Evolutionary conservation across 92 coral and sea anemone genomes (phyloP), one percentile per base, ranked within the genome.

Genomic region (Siderastrea siderea): DNA sequence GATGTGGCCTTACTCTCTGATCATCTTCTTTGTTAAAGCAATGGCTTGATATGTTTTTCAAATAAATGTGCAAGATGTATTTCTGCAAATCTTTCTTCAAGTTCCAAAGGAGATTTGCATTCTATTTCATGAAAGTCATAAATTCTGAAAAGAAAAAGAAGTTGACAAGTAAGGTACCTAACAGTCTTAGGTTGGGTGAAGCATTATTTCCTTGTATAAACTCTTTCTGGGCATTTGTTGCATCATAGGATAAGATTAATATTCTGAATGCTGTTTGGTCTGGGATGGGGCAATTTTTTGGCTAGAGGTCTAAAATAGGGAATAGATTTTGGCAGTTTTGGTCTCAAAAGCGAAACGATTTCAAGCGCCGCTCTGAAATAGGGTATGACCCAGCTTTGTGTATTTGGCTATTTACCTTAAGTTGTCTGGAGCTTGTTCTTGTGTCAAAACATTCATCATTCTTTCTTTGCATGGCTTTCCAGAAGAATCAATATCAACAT

Each of bases 381-480:
- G 38, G 38, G 38, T 26, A 26, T 26, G 38, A 26, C 38, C 38
- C 38, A 26, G 38, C 38, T 26, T 26, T 26, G 38, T 26, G 38
- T 26, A 26, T 26, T 26, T 59, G 50, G 43, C 65, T 19, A 5
- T 66, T 52, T 66, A 77, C 75, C 79, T 83, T 2, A 83, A 83
- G 11, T 86, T 66, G 10, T 10, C 14, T n/a, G 58, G 65, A 76
- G 76, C 75, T 53, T 77, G 47, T 52, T 85, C 69, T 76, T 90
- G 96, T 53, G 70, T 68, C 2, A 97, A 51, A 16, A 95, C 76
- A 38, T 89, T 91, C 97, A 97, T 95, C 99, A 97, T 93, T 85
- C 88, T 92, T 79, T 97, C 99, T 78, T 97, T 97, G 70, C 99
- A 97, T 10, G 98, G 94, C 74, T 92, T 95, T 54, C 98, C 96